Evolutionary conservation across 1,140 invertebrate genomes (phyloP).

Genomic region (Leptinotarsa defecta): DNA sequence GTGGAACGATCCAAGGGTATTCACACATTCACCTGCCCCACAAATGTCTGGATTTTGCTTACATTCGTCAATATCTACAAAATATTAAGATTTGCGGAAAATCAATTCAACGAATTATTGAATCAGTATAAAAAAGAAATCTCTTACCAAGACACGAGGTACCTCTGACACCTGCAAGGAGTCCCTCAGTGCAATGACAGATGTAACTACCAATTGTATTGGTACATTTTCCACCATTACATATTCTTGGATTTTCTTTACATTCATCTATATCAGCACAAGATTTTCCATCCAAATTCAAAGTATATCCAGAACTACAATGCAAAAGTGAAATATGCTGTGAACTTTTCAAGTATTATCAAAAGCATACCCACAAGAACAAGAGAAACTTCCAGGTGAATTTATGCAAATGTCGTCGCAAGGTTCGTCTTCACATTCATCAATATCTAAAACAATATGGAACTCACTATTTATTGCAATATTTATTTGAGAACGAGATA

Average conservation of each 20-base stretch:
- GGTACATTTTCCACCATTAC: constrained; percentile 81
- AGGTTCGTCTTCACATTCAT: constrained; percentile 75
- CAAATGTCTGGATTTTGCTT: constrained; percentile 72
- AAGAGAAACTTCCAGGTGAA: constrained; percentile 67
- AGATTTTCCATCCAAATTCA: constrained; percentile 65
- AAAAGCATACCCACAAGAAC: constrained; percentile 59
- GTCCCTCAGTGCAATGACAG: constrained; percentile 78
- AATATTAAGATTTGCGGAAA: neutral
- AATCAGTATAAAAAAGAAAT: constrained; percentile 29
- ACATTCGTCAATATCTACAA: constrained; percentile 75
- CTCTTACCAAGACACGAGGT: constrained; percentile 63
- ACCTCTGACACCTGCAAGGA: constrained; percentile 70
- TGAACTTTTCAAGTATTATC: neutral
- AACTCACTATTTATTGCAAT: too few relatives aligned
- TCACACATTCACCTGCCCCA: constrained; percentile 73
- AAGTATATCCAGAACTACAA: constrained; percentile 61
- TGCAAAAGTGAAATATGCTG: neutral
- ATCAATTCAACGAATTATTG: neutral
- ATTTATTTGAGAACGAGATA: too few relatives aligned
- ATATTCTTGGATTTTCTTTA: constrained; percentile 76
- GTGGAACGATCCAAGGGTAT: constrained; percentile 76
- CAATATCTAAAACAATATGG: constrained; percentile 66
- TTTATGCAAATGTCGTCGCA: constrained; percentile 71
- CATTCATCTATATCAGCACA: constrained; percentile 77
- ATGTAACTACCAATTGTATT: constrained; percentile 78